Base-by-base conservation (phyloP, 1,140 invertebrate species). In the Drosophila nigromelanica region DNA sequence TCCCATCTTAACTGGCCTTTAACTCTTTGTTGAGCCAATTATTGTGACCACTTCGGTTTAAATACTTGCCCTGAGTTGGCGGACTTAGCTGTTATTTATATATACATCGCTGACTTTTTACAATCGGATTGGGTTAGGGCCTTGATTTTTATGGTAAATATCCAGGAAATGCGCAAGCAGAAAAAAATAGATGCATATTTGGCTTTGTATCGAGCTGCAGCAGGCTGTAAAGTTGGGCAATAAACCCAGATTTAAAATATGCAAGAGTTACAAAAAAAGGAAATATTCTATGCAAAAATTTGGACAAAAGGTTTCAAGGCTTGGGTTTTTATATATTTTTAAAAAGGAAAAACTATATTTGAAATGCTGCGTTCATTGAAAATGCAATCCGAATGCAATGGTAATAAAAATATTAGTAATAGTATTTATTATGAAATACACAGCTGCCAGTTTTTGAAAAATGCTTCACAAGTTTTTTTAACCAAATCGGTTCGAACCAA, bases 21-120 rank as follows among this genome's bases (percentile, higher is more conserved):
- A 87, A 86, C 82, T 87, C 82, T 89, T 86, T 89, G 73, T 71
- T 87, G 67, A 61, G 58, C 64, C 83, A 89, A 87, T 87, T 89
- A 87, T 56, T 69, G 35, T 68, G 73, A 80, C 83, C 73, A 83
- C 80, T 87, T 87, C 82, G 87, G 68, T 73, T 76, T 87, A 87
- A 87, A 89, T 76, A 63, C 33, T 8, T 51, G 37, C 37, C 18
- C 60, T 4, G 12, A 45, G 24, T 12, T 37, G 33, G 2, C 10
- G 24, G 11, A 12, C 39, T 58, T 33, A 50, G 40, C n/a, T 30
- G 55, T 12, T 45, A 55, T 56, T 59, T 67, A 33, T 47, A 51
- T 39, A 50, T 52, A 37, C 12, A 66, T 43, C 3, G 21, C 59
- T 87, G 78, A 87, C 82, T 86, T 86, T 87, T 70, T 76, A 77